Percentiles rank a stretch among this genome's conserved stretches.
phyloP scores from a whole-genome alignment of 53 echinoderm and acorn worm genomes.

The Astropecten irregularis region DNA sequence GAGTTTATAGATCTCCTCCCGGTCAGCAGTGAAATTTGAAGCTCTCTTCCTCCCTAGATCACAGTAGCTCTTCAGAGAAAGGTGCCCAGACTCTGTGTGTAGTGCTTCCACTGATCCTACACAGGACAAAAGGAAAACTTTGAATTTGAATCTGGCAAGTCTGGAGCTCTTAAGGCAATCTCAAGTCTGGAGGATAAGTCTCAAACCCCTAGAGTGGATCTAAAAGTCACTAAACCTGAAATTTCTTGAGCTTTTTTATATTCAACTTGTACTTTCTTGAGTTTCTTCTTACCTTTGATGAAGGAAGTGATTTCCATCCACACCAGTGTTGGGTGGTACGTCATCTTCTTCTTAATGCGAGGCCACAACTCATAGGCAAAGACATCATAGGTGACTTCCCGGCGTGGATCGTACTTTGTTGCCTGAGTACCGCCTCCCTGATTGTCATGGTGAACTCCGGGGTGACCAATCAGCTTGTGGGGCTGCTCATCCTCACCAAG shows the following conservation, averaged over 20 bases:
- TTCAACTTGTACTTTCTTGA: too few species aligned
- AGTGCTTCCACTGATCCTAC: slow-evolving; percentile 72
- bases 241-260: too few species aligned
- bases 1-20: slow-evolving; percentile 57
- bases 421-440: slow-evolving; percentile 10
- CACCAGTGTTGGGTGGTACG: slow-evolving; percentile 63
- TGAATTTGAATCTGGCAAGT: not conserved
- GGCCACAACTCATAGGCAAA: slow-evolving; percentile 65
- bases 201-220: not conserved
- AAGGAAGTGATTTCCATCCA: slow-evolving; percentile 75
- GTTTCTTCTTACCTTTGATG: slow-evolving; percentile 62
- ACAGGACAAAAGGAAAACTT: not conserved
- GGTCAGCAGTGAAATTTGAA: slow-evolving; percentile 61
- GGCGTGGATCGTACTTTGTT: slow-evolving; percentile 47
- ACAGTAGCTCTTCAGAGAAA: slow-evolving; percentile 39
- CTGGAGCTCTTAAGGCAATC: not conserved
- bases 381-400: slow-evolving; percentile 65
- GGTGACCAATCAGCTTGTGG: not conserved
- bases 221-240: too few species aligned
- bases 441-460: not conserved
- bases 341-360: slow-evolving; percentile 64
- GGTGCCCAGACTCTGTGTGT: slow-evolving; percentile 54
- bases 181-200: not conserved
- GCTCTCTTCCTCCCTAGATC: slow-evolving; percentile 65
- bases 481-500: not conserved